Conservation (phyloP, 2,113 vertebrate species). For the human (Homo sapiens) region GRCh38 chr1:88255001-88255500, state of each 20-base stretch:
- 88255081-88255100: not conserved
- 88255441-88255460: not conserved
- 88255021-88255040: not conserved
- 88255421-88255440: not conserved
- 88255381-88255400: not conserved
- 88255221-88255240: not conserved
- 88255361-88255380: not conserved
- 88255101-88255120: not conserved
- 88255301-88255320: not conserved
- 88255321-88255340: not conserved
- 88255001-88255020: not conserved
- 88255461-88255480: not conserved
- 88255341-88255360: not conserved
- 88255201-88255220: not conserved
- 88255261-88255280: not conserved
- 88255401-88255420: not conserved
- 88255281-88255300: not conserved
- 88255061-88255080: not conserved
- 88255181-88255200: not conserved
- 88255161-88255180: constrained; percentile 21
- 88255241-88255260: not conserved
- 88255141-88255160: not conserved
- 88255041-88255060: not conserved
- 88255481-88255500: not conserved
- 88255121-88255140: not conserved